A percentile compares a stretch with the other conserved stretches of the same genome.
These are phyloP conservation scores for Entelurus aequoreus DNA, from an alignment of 2,113 vertebrate species.

Conservation along the genomic window DNA sequence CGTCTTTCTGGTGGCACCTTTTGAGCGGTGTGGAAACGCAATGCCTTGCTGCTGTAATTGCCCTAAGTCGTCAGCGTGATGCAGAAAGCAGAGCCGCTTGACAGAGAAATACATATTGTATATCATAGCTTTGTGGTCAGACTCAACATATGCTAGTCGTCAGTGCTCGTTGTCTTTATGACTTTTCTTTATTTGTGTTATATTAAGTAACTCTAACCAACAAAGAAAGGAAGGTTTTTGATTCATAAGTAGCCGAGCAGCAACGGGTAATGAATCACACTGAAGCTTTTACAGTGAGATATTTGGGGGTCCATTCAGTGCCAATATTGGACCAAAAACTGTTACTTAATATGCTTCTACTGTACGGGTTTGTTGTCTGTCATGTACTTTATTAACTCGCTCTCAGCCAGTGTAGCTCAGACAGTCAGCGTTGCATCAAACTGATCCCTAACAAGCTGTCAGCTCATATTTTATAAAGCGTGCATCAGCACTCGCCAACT, in stretches of 20 bases:
- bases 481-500: conserved; percentile 42
- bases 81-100: background rate
- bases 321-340: too few relatives aligned
- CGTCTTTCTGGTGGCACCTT: background rate
- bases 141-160: background rate
- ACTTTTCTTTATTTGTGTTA: background rate
- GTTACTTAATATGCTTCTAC: conserved; percentile 33
- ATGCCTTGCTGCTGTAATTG: conserved; percentile 38
- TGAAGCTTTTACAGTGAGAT: background rate
- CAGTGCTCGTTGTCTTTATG: background rate
- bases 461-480: conserved; percentile 63
- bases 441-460: conserved; percentile 71
- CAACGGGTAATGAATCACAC: background rate
- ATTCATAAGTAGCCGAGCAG: background rate
- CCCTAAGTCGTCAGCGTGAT: conserved; percentile 34
- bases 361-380: conserved; percentile 30
- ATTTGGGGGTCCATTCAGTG: too few relatives aligned
- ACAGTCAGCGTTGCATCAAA: conserved; percentile 61
- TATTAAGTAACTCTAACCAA: background rate
- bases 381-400: conserved; percentile 23
- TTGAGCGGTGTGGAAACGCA: conserved; percentile 47
- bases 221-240: background rate
- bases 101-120: background rate
- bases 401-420: conserved; percentile 45
- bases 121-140: conserved; percentile 7